phyloP scores from a whole-genome alignment of 2,797 vertebrate genomes.

The Ispidina lecontei region DNA sequence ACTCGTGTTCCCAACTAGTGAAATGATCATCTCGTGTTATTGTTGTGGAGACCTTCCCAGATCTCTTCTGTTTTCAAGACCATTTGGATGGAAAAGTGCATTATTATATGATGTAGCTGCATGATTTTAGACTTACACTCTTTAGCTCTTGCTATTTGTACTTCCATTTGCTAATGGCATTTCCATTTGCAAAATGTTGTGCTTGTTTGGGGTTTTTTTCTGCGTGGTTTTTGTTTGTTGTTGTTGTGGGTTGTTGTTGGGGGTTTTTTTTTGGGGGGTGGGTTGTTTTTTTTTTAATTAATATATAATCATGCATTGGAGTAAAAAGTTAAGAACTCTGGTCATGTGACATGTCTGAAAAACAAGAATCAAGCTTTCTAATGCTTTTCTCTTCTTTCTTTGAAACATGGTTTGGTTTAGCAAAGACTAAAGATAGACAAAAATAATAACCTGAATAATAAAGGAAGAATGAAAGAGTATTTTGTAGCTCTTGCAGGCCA shows the following conservation, averaged over 20 bases:
- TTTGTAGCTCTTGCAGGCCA: background rate
- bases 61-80: background rate
- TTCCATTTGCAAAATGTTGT: background rate
- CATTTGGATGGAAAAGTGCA: background rate
- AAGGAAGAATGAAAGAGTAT: background rate
- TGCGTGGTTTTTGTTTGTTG: background rate
- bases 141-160: background rate
- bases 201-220: background rate
- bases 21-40: background rate
- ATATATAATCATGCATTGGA: background rate
- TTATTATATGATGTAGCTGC: background rate
- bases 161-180: background rate
- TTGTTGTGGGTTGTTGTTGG: background rate
- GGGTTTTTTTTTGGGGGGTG: too few species aligned
- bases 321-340: background rate
- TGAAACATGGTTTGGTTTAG: background rate
- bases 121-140: fast-evolving
- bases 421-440: background rate
- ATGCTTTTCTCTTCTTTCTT: background rate
- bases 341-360: background rate
- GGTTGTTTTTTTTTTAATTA: background rate
- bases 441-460: background rate
- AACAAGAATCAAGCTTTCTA: background rate
- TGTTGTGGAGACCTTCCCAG: background rate
- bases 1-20: background rate